phyloP scores from a whole-genome alignment of 2,888 invertebrate species.

The Rhimphoctona megacephalus region DNA sequence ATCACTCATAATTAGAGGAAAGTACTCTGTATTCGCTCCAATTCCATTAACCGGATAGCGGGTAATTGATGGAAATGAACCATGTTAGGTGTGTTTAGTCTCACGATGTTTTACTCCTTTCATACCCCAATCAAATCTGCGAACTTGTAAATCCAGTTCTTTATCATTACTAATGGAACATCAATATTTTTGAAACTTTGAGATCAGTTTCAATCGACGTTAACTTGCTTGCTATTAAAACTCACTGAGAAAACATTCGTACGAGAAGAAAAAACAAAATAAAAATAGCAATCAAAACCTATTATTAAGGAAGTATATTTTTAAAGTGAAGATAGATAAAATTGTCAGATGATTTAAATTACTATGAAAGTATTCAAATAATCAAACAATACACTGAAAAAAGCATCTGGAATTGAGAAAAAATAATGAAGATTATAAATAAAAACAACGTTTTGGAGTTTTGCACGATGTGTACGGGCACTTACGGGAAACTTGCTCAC shows the following conservation, averaged over 20 bases:
- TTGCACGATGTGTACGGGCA: too few species aligned
- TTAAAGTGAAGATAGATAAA: neutral
- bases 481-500: too few species aligned
- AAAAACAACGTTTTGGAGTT: neutral
- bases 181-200: neutral
- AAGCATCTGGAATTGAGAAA: neutral
- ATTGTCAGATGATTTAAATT: neutral
- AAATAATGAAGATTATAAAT: neutral
- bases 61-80: constrained; percentile 49
- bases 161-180: neutral
- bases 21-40: neutral
- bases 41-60: constrained; percentile 32
- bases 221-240: neutral
- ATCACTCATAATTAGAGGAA: constrained; percentile 50
- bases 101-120: neutral
- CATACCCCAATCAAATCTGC: neutral
- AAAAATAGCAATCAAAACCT: neutral
- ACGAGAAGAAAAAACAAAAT: neutral
- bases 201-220: neutral
- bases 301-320: neutral
- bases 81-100: constrained; percentile 18
- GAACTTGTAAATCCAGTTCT: neutral
- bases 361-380: neutral
- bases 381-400: neutral
- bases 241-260: neutral